Evolutionary conservation across 2,797 vertebrate species (phyloP), one percentile per base, ranked within the genome.

Genomic region (Bovichtus variegatus): DNA sequence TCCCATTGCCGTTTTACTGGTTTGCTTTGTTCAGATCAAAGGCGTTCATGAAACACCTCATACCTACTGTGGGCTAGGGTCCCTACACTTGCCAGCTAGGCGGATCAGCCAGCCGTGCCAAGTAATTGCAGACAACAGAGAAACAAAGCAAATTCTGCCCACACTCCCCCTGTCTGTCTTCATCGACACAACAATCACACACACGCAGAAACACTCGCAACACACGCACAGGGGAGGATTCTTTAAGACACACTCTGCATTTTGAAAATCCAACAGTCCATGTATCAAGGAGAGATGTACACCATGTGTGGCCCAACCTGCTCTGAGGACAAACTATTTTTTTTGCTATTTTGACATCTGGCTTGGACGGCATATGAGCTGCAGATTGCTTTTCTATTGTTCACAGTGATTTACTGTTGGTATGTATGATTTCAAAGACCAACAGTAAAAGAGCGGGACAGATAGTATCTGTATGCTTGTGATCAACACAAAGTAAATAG

Each of bases 1-100:
- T 95, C 93, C 92, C 91, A 87, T 90, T 87, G 88, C 93, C 76
- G 73, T 94, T 95, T 94, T 93, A 86, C 92, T 90, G 88, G 80
- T 93, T 93, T 92, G 91, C 92, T 95, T 94, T 93, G 89, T 93
- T 94, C 89, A 89, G 84, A 94, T 95, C 92, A 95, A 94, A 95
- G 83, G 76, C 51, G 36, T 83, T 90, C 91, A 93, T 94, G 86
- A 94, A 95, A 92, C 79, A 86, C 80, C 85, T 91, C 86, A 78
- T 89, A 90, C 90, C 84, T 89, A 89, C 90, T 91, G 86, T 87
- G 88, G 84, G 89, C 81, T 85, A 16, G 57, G 67, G 84, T 87
- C 87, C 79, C 76, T 69, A 27, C 23, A 72, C 78, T 86, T 92
- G 89, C 84, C 90, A 94, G 83, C 87, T 71, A 89, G 88, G 83